Evolutionary conservation across 2,113 vertebrate genomes (phyloP).

Genomic region (Psephotus haematonotus): DNA sequence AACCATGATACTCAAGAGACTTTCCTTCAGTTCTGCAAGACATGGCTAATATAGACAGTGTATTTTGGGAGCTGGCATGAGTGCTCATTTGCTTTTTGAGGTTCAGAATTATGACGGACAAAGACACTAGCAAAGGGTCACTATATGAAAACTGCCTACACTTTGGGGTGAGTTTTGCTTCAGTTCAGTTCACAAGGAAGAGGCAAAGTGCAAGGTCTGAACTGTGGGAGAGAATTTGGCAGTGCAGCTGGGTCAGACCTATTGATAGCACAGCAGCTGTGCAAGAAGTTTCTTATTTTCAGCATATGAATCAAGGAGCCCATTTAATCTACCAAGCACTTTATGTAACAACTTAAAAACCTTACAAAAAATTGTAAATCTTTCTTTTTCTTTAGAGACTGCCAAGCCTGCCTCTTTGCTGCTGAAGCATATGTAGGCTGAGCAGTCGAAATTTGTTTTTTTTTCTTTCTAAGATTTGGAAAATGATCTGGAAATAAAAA

Average conservation of each 20-base stretch:
- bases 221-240: not conserved
- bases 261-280: not conserved
- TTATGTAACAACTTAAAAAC: not conserved
- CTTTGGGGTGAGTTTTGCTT: not conserved
- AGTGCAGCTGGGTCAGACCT: not conserved
- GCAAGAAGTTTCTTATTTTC: not conserved
- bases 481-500: not conserved
- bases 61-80: not conserved
- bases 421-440: not conserved
- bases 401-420: not conserved
- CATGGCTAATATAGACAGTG: not conserved
- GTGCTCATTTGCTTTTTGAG: not conserved
- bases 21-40: not conserved
- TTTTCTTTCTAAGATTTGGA: not conserved
- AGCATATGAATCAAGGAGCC: not conserved
- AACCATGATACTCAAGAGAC: not conserved
- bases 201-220: not conserved
- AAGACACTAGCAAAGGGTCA: not conserved
- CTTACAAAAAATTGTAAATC: not conserved
- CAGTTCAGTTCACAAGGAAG: not conserved
- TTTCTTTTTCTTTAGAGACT: not conserved
- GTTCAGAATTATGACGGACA: not conserved
- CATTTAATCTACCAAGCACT: conserved; percentile 6
- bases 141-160: not conserved
- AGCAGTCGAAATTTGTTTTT: not conserved